Conservation (phyloP, 2,113 vertebrate genomes). For the Sapayoa aenigma region DNA sequence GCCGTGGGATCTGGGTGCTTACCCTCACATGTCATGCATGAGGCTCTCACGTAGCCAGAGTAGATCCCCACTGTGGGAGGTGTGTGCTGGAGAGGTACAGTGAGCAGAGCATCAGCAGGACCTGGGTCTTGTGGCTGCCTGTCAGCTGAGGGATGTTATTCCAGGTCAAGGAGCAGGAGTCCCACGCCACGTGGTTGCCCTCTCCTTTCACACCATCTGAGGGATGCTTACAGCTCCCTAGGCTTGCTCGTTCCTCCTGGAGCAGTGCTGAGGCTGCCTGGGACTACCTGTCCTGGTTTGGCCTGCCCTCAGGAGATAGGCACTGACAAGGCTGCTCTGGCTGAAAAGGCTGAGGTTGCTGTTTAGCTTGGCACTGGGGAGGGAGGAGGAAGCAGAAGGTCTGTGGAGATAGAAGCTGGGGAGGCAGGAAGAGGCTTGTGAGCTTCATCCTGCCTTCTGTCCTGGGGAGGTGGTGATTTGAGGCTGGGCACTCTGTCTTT, state of each 20-base stretch:
- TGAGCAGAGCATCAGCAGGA: neutral
- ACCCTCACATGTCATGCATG: accelerated
- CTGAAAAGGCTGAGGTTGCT: constrained; percentile 24
- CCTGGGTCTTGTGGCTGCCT: neutral
- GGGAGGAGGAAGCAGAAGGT: constrained; percentile 78
- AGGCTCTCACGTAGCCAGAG: neutral
- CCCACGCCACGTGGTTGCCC: neutral
- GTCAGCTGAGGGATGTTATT: neutral
- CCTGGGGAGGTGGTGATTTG: neutral
- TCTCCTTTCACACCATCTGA: neutral
- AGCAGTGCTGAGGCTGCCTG: neutral
- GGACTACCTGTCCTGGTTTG: neutral
- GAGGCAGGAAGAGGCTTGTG: constrained; percentile 66
- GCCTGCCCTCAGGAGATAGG: neutral
- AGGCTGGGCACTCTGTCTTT: neutral
- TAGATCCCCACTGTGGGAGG: accelerated
- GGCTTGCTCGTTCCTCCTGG: neutral
- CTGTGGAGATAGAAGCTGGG: constrained; percentile 67
- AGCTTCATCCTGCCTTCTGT: constrained; percentile 61
- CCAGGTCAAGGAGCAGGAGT: neutral
- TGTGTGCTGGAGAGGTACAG: neutral
- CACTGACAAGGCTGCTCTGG: neutral
- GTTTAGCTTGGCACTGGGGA: constrained; percentile 64
- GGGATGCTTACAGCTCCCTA: neutral
- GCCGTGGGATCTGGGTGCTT: neutral